Percentiles rank a stretch among this genome's conserved stretches.
These are phyloP conservation scores for Sylvilagus floridanus DNA, from an alignment of 2,797 vertebrate genomes.

Conservation along the genomic window DNA sequence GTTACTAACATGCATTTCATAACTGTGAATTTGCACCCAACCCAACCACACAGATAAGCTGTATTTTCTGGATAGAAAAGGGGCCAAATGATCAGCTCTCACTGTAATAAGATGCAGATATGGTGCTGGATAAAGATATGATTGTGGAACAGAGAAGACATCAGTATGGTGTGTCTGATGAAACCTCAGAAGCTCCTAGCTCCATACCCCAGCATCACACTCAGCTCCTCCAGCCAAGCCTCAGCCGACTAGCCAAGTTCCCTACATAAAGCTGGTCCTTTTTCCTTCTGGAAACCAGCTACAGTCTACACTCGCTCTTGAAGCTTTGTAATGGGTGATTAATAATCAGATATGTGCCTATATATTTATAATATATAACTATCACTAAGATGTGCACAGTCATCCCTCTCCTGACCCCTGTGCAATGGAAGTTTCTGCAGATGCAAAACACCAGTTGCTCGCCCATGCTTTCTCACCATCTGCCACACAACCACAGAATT, in stretches of 20 bases:
- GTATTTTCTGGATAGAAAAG: constrained; percentile 10
- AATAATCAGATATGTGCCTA: not conserved
- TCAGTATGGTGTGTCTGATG: not conserved
- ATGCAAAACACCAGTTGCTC: not conserved
- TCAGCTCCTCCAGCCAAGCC: not conserved
- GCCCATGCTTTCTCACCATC: constrained; percentile 5
- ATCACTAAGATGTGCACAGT: not conserved
- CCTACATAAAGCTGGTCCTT: not conserved
- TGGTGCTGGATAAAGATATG: not conserved
- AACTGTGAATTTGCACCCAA: not conserved
- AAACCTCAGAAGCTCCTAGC: not conserved
- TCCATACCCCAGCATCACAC: not conserved
- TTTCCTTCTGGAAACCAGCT: not conserved
- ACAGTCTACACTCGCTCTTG: not conserved
- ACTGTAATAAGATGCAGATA: not conserved
- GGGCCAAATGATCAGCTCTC: not conserved
- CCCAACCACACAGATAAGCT: not conserved
- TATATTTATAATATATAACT: not conserved
- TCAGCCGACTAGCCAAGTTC: not conserved
- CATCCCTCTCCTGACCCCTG: not conserved
- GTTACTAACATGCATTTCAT: not conserved
- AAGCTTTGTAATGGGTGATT: not conserved
- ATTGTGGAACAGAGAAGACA: not conserved
- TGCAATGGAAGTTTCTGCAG: constrained; percentile 48
- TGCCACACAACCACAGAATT: constrained; percentile 21